Conservation (phyloP, 2,888 invertebrate genomes). For the Polydrusus tereticollis region DNA sequence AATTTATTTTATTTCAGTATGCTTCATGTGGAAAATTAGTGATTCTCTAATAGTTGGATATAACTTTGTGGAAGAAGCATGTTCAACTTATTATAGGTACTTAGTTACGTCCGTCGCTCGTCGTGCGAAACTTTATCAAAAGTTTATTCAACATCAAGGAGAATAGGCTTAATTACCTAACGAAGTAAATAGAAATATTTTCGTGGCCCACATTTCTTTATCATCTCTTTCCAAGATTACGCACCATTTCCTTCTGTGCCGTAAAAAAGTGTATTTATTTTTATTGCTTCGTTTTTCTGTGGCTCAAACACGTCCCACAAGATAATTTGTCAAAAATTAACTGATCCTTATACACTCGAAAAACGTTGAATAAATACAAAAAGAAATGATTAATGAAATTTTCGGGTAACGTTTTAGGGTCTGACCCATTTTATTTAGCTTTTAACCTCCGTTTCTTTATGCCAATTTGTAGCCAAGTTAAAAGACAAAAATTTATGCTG, state of each 20-base stretch:
- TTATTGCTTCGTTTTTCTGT: neutral
- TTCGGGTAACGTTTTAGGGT: neutral
- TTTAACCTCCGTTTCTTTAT: neutral
- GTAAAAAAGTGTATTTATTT: neutral
- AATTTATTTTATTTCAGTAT: no score
- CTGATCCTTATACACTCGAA: conserved; percentile 26
- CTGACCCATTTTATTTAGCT: conserved; percentile 12
- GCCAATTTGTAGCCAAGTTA: neutral
- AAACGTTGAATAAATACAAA: conserved; percentile 29
- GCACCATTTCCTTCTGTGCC: neutral
- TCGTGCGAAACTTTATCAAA: no score
- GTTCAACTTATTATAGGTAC: no score
- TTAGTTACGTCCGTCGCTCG: no score
- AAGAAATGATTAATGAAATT: conserved; percentile 31
- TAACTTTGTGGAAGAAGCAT: no score
- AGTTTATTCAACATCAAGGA: no score
- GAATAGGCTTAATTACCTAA: no score
- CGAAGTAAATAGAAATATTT: neutral
- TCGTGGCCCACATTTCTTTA: neutral
- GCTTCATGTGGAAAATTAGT: no score
- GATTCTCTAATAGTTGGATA: no score
- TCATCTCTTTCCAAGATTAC: neutral
- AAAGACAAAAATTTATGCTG: neutral
- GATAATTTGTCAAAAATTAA: conserved; percentile 38
- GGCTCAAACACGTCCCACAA: conserved; percentile 10